Evolutionary conservation across 2,113 vertebrate species (phyloP), one percentile per base, ranked within the genome.

Genomic region (Thermophis baileyi): DNA sequence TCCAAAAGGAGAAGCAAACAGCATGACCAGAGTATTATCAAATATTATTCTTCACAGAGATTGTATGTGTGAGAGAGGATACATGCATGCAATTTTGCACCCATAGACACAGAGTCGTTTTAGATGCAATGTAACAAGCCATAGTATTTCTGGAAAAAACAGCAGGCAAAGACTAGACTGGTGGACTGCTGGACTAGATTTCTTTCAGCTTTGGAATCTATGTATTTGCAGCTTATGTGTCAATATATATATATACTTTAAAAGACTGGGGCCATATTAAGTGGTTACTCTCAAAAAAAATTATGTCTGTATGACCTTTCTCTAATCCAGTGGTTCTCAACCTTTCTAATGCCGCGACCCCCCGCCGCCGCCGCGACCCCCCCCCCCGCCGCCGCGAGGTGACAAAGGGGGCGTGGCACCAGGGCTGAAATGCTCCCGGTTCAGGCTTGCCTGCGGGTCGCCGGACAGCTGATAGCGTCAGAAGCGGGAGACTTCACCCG

Each of bases 221-320:
- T 89, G 95, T 97, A 96, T 96, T 6, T 35, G n/a, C 14, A 54
- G 12, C 51, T 18, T 53, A 53, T 4, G 51, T 53, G 4, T 53
- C 16, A 18, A 53, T 51, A 0, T 53, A 18, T 53, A 50, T 50
- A 53, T 53, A 53, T 53, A 18, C 14, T 3, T 53, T 96, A 93
- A 95, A 96, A 97, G 95, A 96, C 40, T 87, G 95, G 95, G 96
- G 95, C 97, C 95, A 96, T 97, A 98, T 98, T 98, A 97, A 97
- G 12, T 53, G 14, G 3, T 53, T 16, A 53, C 14, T 53, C 14
- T 18, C 16, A 53, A 53, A 97, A 97, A 98, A 69, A 98, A 98
- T 98, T 98, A 98, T 96, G 95, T 30, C 57, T 11, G 3, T 97
- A 97, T 97, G 97, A 98, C 97, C 98, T 97, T 96, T 97, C 94